Conservation (phyloP, 2,888 invertebrate genomes). For the Synergus gifuensis region DNA sequence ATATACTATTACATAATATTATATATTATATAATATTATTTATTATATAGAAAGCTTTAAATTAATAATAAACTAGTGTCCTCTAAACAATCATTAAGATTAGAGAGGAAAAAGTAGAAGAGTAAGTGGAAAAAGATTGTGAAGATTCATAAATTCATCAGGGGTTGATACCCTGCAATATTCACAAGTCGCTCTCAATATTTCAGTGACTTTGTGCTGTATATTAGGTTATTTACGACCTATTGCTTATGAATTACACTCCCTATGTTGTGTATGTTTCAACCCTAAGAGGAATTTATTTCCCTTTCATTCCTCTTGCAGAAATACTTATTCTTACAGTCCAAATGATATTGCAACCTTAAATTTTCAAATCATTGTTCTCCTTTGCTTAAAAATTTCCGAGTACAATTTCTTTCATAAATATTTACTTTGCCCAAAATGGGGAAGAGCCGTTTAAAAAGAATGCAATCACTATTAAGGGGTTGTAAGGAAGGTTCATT, state of each 20-base stretch:
- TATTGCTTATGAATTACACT: constrained; percentile 76
- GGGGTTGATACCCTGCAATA: constrained; percentile 52
- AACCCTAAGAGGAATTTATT: constrained; percentile 58
- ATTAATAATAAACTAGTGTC: too few species aligned
- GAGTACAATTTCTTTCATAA: too few species aligned
- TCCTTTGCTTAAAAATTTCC: too few species aligned
- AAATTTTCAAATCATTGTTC: background rate
- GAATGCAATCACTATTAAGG: constrained; percentile 54
- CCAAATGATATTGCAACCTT: background rate
- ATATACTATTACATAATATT: background rate
- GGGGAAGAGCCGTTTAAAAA: background rate
- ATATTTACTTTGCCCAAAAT: too few species aligned
- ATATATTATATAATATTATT: too few species aligned
- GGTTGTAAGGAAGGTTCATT: constrained; percentile 50
- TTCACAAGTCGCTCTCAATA: constrained; percentile 69
- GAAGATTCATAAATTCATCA: constrained; percentile 29
- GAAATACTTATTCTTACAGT: constrained; percentile 24
- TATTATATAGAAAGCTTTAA: too few species aligned
- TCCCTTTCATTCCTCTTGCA: constrained; percentile 46
- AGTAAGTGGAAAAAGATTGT: background rate
- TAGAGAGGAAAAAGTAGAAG: background rate
- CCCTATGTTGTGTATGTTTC: constrained; percentile 62
- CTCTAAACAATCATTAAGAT: background rate
- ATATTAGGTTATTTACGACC: constrained; percentile 74
- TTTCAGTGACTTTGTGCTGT: constrained; percentile 68